Percentiles rank a stretch among this genome's conserved stretches.
These are phyloP conservation scores for Phragmatobia fuliginosa DNA, from an alignment of 2,888 invertebrate species.

Conservation along the genomic window DNA sequence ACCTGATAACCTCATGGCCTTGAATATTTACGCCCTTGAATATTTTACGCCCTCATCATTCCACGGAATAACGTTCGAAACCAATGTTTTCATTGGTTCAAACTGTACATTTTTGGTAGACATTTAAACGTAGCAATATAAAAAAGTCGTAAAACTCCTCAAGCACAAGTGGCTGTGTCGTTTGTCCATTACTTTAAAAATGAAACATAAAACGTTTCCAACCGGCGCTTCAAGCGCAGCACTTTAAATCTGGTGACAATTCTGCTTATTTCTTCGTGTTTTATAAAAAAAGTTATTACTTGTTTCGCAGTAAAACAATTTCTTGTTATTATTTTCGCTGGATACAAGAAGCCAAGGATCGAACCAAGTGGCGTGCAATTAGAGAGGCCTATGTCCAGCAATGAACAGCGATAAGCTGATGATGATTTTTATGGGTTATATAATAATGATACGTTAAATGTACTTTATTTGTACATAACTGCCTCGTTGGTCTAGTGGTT, in stretches of 20 bases:
- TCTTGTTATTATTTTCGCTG: neutral
- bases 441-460: neutral
- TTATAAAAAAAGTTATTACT: neutral
- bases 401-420: too few species aligned
- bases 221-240: too few species aligned
- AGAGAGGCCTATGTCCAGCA: too few species aligned
- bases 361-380: too few species aligned
- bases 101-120: constrained; percentile 14
- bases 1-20: constrained; percentile 13
- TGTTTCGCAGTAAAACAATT: neutral
- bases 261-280: neutral
- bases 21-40: constrained; percentile 29
- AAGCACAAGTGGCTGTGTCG: neutral
- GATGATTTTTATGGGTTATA: too few species aligned
- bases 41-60: constrained; percentile 31
- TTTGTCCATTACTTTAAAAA: neutral
- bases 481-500: too few species aligned
- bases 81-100: constrained; percentile 35
- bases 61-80: constrained; percentile 28
- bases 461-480: neutral
- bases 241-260: neutral
- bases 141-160: neutral
- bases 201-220: neutral
- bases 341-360: too few species aligned
- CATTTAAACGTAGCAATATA: neutral